A percentile compares a stretch with the other conserved stretches of the same genome.
Evolutionary conservation across 2,797 vertebrate species (phyloP).

Genomic region (Rhinogobio ventralis): DNA sequence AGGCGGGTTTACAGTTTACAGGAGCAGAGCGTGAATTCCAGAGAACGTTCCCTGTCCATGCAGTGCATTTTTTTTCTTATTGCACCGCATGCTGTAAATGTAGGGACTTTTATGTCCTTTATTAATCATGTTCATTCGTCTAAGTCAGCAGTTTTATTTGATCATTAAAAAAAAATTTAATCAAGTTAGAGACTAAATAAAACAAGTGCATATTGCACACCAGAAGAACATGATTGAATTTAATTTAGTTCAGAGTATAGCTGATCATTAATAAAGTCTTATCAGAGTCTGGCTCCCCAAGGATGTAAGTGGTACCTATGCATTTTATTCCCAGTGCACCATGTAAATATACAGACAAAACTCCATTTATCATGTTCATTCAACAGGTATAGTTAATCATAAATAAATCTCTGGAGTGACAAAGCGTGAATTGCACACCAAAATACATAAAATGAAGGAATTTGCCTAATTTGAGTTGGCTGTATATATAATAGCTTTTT

Average conservation of each 20-base stretch:
- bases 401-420: neutral
- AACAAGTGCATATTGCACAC: neutral
- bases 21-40: no score
- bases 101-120: neutral
- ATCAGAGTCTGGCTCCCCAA: neutral
- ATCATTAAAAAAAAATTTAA: neutral
- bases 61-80: neutral
- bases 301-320: neutral
- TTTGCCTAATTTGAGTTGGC: no score
- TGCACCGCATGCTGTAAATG: neutral
- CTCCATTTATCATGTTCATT: neutral
- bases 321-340: neutral
- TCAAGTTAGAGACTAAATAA: neutral
- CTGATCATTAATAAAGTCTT: conserved; percentile 1
- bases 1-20: no score
- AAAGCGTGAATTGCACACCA: neutral
- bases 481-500: neutral
- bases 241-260: neutral
- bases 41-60: neutral
- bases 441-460: neutral
- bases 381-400: neutral
- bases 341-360: neutral
- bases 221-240: neutral
- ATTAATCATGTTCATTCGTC: neutral
- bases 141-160: conserved; percentile 9